Evolutionary conservation across 2,113 vertebrate species (phyloP).

Genomic region (Coptodon bakossiorum): DNA sequence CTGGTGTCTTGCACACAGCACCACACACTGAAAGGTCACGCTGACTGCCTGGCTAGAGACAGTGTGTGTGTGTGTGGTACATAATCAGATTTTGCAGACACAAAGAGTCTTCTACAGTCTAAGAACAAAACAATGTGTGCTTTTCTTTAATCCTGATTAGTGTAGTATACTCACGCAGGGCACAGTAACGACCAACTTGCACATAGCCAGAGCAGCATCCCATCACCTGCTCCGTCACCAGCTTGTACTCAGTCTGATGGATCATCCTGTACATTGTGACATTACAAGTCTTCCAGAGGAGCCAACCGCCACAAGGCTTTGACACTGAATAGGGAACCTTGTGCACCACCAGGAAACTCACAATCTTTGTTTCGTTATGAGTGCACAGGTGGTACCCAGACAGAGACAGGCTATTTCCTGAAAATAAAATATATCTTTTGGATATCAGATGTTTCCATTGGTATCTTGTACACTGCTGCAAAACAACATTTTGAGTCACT

Average conservation of each 20-base stretch:
- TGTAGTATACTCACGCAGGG: conserved; percentile 71
- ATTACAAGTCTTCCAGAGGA: conserved; percentile 77
- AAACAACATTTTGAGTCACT: neutral
- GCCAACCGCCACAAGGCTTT: conserved; percentile 77
- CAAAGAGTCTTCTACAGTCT: neutral
- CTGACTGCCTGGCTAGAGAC: neutral
- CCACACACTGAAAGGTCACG: conserved; percentile 10
- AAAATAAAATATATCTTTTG: neutral
- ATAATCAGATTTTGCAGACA: neutral
- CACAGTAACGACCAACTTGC: conserved; percentile 82
- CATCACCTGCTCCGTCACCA: conserved; percentile 58
- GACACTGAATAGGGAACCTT: conserved; percentile 56
- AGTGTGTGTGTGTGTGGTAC: neutral
- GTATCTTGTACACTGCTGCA: neutral
- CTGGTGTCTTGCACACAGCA: conserved; percentile 33
- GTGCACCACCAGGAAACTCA: conserved; percentile 62
- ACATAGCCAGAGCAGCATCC: conserved; percentile 82
- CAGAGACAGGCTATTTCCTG: conserved; percentile 75
- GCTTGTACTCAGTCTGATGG: conserved; percentile 47
- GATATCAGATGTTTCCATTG: neutral
- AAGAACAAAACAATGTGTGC: neutral
- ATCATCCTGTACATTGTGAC: conserved; percentile 59
- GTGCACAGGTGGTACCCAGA: conserved; percentile 81
- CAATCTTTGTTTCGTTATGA: conserved; percentile 52
- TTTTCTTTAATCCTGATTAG: neutral